Evolutionary conservation across 1,140 invertebrate genomes (phyloP).

Genomic region (Papilio xuthus): DNA sequence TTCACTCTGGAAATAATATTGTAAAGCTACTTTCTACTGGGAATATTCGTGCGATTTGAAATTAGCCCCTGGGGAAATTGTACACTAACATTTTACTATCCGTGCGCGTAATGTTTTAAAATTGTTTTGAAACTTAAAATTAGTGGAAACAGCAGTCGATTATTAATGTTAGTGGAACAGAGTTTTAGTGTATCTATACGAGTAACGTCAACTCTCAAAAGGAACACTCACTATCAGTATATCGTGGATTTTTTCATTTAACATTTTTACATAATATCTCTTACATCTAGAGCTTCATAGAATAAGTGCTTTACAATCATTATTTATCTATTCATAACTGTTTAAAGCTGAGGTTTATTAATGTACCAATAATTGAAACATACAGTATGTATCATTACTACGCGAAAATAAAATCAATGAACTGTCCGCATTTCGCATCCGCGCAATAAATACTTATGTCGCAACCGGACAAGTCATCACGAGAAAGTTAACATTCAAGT

Average conservation of each 20-base stretch:
- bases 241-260: no score
- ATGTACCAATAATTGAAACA: no score
- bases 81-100: neutral
- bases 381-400: neutral
- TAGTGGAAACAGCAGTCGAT: neutral
- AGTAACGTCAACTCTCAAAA: no score
- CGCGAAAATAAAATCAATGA: neutral
- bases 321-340: no score
- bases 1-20: neutral
- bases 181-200: no score
- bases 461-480: constrained; percentile 21
- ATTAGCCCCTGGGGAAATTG: constrained; percentile 9
- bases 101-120: neutral
- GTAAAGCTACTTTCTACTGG: neutral
- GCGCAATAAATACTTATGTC: constrained; percentile 30
- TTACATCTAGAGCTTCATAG: no score
- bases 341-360: no score
- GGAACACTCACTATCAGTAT: no score
- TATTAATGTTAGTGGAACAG: neutral
- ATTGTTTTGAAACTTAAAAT: neutral
- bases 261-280: no score
- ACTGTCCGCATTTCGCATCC: neutral
- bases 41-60: constrained; percentile 7
- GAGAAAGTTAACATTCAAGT: constrained; percentile 32
- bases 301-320: no score